Conservation (phyloP, 2,797 vertebrate species). For the Heteromormyrus szaboi region DNA sequence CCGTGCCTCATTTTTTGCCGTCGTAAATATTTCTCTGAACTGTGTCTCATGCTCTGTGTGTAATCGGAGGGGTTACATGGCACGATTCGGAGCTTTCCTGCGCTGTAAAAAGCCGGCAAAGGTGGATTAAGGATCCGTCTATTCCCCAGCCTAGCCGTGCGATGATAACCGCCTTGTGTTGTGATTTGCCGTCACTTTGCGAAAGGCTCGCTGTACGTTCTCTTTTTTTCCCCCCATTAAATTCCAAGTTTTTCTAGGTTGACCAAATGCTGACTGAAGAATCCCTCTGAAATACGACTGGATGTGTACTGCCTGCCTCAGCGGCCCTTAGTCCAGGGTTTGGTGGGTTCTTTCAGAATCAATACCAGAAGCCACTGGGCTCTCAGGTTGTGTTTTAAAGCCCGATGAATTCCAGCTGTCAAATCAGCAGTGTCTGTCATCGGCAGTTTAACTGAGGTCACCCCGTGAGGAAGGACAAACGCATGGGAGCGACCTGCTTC, state of each 20-base stretch:
- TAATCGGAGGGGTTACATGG: background rate
- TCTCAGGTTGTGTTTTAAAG: slow-evolving; percentile 30
- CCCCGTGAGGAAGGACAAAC: background rate
- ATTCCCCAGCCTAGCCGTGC: background rate
- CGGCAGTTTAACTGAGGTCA: slow-evolving; percentile 22
- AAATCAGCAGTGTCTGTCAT: slow-evolving; percentile 20
- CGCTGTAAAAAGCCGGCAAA: background rate
- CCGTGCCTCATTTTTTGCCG: background rate
- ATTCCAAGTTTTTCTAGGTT: background rate
- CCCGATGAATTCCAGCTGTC: slow-evolving; percentile 34
- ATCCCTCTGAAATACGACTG: background rate
- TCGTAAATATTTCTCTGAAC: background rate
- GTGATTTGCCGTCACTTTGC: background rate
- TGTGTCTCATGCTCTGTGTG: background rate
- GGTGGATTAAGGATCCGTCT: background rate
- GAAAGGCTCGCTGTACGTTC: background rate
- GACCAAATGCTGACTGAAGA: background rate
- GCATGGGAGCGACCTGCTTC: background rate
- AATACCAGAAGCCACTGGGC: slow-evolving; percentile 15
- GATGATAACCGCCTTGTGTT: background rate
- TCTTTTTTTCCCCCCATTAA: background rate
- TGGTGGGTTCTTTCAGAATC: background rate
- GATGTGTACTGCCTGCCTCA: background rate
- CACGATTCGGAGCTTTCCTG: background rate
- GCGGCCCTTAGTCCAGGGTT: background rate